Evolutionary conservation across 1,140 invertebrate genomes (phyloP).

Genomic region (Euura saliciscinereae): DNA sequence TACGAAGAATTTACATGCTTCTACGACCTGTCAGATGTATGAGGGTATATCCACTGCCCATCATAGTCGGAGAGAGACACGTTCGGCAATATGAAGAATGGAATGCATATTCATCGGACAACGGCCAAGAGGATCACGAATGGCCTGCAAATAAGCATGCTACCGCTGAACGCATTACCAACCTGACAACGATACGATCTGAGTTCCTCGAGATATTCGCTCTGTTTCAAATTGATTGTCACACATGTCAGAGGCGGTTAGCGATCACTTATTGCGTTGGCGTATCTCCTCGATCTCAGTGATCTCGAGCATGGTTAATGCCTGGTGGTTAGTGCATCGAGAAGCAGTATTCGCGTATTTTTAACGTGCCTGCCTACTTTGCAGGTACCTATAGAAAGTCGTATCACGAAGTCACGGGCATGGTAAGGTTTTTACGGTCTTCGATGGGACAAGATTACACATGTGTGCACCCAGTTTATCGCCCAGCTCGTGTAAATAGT

Average conservation of each 20-base stretch:
- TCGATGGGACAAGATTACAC: too few species aligned
- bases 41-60: too few species aligned
- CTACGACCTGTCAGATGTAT: background rate
- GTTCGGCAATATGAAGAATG: background rate
- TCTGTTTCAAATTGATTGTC: slow-evolving; percentile 7
- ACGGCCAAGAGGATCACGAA: background rate
- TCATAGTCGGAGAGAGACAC: too few species aligned
- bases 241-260: slow-evolving; percentile 4
- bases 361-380: too few species aligned
- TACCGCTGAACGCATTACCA: slow-evolving; percentile 1
- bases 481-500: too few species aligned
- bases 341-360: too few species aligned
- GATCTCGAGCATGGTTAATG: background rate
- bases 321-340: background rate
- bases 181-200: slow-evolving; percentile 7
- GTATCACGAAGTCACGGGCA: too few species aligned
- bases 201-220: background rate
- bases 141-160: background rate
- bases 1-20: background rate
- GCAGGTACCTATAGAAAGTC: too few species aligned
- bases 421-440: too few species aligned
- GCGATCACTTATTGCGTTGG: slow-evolving; percentile 2
- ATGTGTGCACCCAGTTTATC: too few species aligned
- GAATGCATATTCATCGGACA: background rate
- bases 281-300: background rate